These are phyloP conservation scores for Candidula unifasciata DNA, from an alignment of 2,888 invertebrate genomes.

Conservation along the genomic window DNA sequence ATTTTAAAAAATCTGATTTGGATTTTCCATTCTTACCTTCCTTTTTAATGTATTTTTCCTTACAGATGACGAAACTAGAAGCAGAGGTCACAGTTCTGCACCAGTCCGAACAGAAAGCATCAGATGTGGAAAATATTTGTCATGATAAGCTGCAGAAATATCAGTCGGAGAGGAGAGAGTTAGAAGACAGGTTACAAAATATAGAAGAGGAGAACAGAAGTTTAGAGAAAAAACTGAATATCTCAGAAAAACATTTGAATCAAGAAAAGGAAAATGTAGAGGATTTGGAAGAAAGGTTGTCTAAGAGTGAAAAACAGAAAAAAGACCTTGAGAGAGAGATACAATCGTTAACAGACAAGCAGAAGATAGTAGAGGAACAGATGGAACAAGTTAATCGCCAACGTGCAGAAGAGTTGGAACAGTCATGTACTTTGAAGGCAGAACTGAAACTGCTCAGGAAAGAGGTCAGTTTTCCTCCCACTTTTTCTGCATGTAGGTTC, in stretches of 20 bases:
- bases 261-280: slow-evolving; percentile 7
- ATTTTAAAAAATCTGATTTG: too few species aligned
- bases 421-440: slow-evolving; percentile 2
- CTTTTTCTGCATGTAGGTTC: too few species aligned
- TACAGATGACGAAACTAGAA: slow-evolving; percentile 39
- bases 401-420: not conserved
- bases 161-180: slow-evolving; percentile 10
- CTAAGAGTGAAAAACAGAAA: slow-evolving; percentile 18
- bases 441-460: slow-evolving; percentile 17
- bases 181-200: slow-evolving; percentile 8
- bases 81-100: slow-evolving; percentile 11
- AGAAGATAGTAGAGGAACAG: slow-evolving; percentile 6
- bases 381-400: slow-evolving; percentile 13
- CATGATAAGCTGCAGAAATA: slow-evolving; percentile 28
- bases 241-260: not conserved
- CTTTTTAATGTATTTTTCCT: not conserved
- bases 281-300: slow-evolving; percentile 19
- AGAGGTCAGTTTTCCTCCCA: slow-evolving; percentile 5
- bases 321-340: slow-evolving; percentile 16
- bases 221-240: slow-evolving; percentile 7
- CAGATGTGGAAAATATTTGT: slow-evolving; percentile 5
- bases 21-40: too few species aligned
- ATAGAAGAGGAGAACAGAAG: slow-evolving; percentile 36
- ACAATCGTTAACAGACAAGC: slow-evolving; percentile 7
- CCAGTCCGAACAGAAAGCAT: not conserved